A percentile compares a stretch with the other conserved stretches of the same genome.
Evolutionary conservation across 2,888 invertebrate species (phyloP).

Genomic region (Stegana nigrithorax): DNA sequence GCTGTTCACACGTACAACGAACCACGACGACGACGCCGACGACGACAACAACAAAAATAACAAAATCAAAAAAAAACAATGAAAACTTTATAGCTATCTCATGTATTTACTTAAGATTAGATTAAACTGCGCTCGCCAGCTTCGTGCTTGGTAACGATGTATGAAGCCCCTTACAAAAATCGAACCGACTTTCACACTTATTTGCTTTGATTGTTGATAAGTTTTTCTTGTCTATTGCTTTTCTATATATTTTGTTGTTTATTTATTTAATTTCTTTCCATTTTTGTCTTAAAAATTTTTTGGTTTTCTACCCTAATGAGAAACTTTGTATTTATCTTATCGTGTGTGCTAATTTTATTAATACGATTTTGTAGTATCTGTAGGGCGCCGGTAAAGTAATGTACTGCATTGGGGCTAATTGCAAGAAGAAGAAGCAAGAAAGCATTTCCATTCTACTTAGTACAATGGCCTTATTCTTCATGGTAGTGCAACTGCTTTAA

Average conservation of each 20-base stretch:
- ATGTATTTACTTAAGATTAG: conserved; percentile 49
- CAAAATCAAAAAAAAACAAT: conserved; percentile 9
- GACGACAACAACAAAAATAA: conserved; percentile 12
- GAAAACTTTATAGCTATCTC: conserved; percentile 12
- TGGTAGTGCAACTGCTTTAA: too few relatives aligned
- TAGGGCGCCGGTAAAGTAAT: too few relatives aligned
- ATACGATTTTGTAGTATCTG: conserved; percentile 23
- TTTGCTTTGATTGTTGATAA: background rate
- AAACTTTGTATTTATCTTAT: conserved; percentile 17
- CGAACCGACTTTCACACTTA: background rate
- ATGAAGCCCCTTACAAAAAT: too few relatives aligned
- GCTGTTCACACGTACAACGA: background rate
- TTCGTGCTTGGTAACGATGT: too few relatives aligned
- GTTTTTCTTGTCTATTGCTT: background rate
- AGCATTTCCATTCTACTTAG: too few relatives aligned
- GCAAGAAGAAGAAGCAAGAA: too few relatives aligned
- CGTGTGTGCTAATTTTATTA: conserved; percentile 36
- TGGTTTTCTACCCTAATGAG: background rate
- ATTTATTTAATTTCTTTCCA: conserved; percentile 14
- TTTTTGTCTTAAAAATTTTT: conserved; percentile 6
- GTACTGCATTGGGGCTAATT: too few relatives aligned
- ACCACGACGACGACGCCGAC: conserved; percentile 30
- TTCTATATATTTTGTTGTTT: background rate
- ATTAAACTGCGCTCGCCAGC: conserved; percentile 39
- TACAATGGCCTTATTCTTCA: too few relatives aligned